Evolutionary conservation across 1,140 invertebrate species (phyloP), one percentile per base, ranked within the genome.

Genomic region (Aphelinus atriplicis): DNA sequence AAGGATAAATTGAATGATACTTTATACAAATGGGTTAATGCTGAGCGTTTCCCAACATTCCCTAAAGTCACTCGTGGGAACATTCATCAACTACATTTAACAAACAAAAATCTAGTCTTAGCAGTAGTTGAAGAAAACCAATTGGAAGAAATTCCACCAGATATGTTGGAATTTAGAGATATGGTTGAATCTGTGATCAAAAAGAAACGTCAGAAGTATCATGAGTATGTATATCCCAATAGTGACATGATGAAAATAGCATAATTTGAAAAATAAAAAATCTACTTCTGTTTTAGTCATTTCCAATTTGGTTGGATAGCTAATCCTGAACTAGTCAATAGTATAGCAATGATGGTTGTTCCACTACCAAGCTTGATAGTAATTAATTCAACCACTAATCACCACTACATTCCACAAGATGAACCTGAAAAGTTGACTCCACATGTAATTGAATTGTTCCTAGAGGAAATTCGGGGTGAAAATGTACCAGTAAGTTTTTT

Each of bases 301-400:
- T 97, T 97, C 84, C 95, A 97, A 84, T 98, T 98, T 90, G 96
- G 96, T 48, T 98, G 96, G 96, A 91, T 93, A 84, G 95, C 94
- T 0, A 93, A 90, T 79, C 93, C 94, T 26, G 93, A 95, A 51
- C 86, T 98, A 78, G 95, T 95, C 4, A 97, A 97, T 88, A 94
- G 94, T 60, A 95, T 98, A 83, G 95, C 95, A 2, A 95, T 98
- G 93, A 92, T 91, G 78, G 90, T 92, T 62, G 86, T 97, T 75
- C 92, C 94, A 5, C 88, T 96, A 57, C 97, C 97, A 4, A 94
- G 95, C 88, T 85, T 98, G 60, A 88, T 98, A 55, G 95, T 98
- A 2, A 90, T 98, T 51, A 97, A 98, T 83, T 93, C 95, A 1
- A 94, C 93, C 3, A 96, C 95, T 6, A 94, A 94, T 86, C 94